Evolutionary conservation across 35 echinoderm and acorn worm genomes (phyloP), one percentile per base, ranked within the genome.

Genomic region (Heliocidaris tuberculata): DNA sequence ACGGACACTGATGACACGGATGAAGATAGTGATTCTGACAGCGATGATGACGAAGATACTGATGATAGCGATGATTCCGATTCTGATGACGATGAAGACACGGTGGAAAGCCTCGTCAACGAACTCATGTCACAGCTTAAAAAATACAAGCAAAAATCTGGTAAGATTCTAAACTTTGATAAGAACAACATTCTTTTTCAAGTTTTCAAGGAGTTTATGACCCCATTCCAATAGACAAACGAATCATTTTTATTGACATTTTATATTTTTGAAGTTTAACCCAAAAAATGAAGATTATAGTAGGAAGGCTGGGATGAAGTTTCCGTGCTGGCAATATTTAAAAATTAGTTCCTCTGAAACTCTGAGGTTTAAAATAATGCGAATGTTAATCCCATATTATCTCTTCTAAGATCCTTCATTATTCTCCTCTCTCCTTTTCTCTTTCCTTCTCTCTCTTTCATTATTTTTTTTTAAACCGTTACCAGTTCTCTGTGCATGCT

Each of bases 91-190:
- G 91, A 93, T 24, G 29, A 49, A 7, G 50, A 59, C 30, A 52
- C 17, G 24, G 91, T 93, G 47, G 91, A 93, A 31, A 48, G 48
- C 48, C 48, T 93, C 5, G 91, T 93, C 48, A 93, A 93, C 9
- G 91, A 93, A 93, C 91, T 93, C 21, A 48, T 59, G 48, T 49
- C 91, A 50, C 31, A 93, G 50, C 50, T 93, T 31, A 93, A 93
- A n/a, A 93, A 93, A n/a, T 93, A 93, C 91, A 93, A 93, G 91
- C 47, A 93, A 59, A 49, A 59, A 59, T 48, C 91, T 13, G 91
- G 91, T 59, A 93, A 89, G 87, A 13, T 6, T 30, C 2, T 32
- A n/a, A 42, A 89, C 19, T 78, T 78, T 56, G 0, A 56, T 56
- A 15, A 2, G 7, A 56, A 15, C 31, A 30, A 86, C 27, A 86